Evolutionary conservation across 2,113 vertebrate genomes (phyloP), one percentile per base, ranked within the genome.

Genomic region (Scortum barcoo): DNA sequence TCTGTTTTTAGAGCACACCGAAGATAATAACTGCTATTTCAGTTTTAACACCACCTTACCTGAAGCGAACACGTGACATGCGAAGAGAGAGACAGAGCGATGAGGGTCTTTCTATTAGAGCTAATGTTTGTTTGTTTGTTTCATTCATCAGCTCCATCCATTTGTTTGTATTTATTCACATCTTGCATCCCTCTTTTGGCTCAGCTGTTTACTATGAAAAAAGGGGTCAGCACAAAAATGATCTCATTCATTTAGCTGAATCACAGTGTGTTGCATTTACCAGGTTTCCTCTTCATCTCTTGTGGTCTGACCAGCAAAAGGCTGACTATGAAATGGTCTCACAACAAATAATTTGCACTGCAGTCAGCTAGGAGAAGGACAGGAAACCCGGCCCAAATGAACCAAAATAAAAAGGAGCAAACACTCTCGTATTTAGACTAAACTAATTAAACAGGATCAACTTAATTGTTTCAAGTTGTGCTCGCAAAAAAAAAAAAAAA

Each of bases 1-100:
- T 74, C 53, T 53, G 53, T 76, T 70, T 58, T 63, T 26, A 58
- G 51, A 56, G 19, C 62, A 58, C 24, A 36, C 33, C 6, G 33
- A 58, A 42, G 1, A 22, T 24, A 66, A 72, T 72, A 0, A 60
- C 33, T 14, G 16, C 26, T 46, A n/a, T 50, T 61, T 57, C 48
- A 46, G 14, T n/a, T 20, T 44, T 5, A 36, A 36, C 66, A 19
- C 20, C 14, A 48, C 28, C 38, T 58, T 44, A 60, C 40, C 57
- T 11, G 7, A 63, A 36, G 58, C 6, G 1, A 60, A 17, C n/a
- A 33, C 19, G 36, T 54, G 9, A 14, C 24, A 68, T 44, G 48
- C 7, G 33, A 13, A 22, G 50, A 44, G 5, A 28, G 24, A 46
- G 6, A 79, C 4, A 67, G 13, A 28, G 2, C 46, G 38, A 40